Conservation (phyloP, 2,797 vertebrate species). For the Characodon lateralis region DNA sequence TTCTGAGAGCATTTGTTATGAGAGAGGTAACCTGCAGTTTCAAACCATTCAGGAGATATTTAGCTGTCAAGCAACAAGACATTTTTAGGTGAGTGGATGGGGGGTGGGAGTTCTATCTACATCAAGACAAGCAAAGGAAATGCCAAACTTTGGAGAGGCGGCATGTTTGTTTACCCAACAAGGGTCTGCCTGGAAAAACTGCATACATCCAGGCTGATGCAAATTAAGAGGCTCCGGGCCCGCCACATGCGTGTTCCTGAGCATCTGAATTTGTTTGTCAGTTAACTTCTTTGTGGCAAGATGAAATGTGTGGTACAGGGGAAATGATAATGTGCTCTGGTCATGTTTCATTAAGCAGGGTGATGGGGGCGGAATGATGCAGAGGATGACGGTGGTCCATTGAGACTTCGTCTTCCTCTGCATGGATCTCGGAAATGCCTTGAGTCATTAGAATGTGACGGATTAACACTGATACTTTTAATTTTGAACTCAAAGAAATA, state of each 20-base stretch:
- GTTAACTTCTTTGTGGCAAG: constrained; percentile 52
- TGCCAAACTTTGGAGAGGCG: constrained; percentile 57
- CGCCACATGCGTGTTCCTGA: constrained; percentile 5
- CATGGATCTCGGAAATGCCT: constrained; percentile 38
- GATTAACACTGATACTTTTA: constrained; percentile 42
- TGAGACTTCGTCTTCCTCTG: constrained; percentile 39
- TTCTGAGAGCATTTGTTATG: constrained; percentile 33
- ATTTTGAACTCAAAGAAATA: constrained; percentile 44
- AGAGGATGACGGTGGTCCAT: constrained; percentile 36
- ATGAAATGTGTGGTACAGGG: constrained; percentile 56
- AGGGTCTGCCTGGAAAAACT: constrained; percentile 27
- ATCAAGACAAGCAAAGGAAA: constrained; percentile 62
- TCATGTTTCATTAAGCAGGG: constrained; percentile 68
- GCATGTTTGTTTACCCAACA: constrained; percentile 71
- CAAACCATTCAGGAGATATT: constrained; percentile 40
- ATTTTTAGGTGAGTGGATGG: constrained; percentile 1
- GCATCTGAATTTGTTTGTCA: constrained; percentile 31
- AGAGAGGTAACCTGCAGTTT: constrained; percentile 28
- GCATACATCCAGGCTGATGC: constrained; percentile 54
- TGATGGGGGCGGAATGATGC: constrained; percentile 36
- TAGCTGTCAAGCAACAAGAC: constrained; percentile 50
- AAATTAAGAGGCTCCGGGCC: constrained; percentile 52
- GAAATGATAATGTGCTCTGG: constrained; percentile 54
- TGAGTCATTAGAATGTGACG: constrained; percentile 40
- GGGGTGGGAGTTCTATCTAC: constrained; percentile 3